phyloP scores from a whole-genome alignment of 2,888 invertebrate genomes.

The Ametastegia equiseti region DNA sequence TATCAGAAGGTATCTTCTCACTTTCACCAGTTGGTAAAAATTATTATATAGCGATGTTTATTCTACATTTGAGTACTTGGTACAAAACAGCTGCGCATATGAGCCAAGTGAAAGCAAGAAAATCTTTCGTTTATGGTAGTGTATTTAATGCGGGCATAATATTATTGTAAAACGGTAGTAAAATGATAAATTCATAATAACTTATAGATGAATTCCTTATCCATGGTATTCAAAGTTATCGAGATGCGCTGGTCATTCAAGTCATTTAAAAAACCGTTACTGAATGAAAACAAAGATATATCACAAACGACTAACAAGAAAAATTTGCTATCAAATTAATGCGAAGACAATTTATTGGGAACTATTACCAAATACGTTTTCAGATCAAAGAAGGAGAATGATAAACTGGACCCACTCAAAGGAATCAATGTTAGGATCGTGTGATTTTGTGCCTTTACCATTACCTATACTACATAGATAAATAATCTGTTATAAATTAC shows the following conservation, averaged over 20 bases:
- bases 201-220: background rate
- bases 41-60: background rate
- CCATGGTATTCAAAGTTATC: background rate
- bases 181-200: background rate
- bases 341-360: too few relatives aligned
- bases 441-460: background rate
- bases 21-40: background rate
- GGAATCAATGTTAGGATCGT: background rate
- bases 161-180: background rate
- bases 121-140: background rate
- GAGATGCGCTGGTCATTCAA: background rate
- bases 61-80: background rate
- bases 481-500: constrained; percentile 35
- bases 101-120: constrained; percentile 1
- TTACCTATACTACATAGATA: background rate
- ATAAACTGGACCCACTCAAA: background rate
- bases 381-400: background rate
- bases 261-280: background rate
- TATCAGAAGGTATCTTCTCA: background rate
- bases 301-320: too few relatives aligned
- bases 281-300: too few relatives aligned
- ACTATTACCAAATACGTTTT: too few relatives aligned
- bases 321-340: too few relatives aligned
- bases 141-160: background rate
- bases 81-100: background rate